These are phyloP conservation scores for Paracanthobrama guichenoti DNA, from an alignment of 2,113 vertebrate species.

Conservation along the genomic window DNA sequence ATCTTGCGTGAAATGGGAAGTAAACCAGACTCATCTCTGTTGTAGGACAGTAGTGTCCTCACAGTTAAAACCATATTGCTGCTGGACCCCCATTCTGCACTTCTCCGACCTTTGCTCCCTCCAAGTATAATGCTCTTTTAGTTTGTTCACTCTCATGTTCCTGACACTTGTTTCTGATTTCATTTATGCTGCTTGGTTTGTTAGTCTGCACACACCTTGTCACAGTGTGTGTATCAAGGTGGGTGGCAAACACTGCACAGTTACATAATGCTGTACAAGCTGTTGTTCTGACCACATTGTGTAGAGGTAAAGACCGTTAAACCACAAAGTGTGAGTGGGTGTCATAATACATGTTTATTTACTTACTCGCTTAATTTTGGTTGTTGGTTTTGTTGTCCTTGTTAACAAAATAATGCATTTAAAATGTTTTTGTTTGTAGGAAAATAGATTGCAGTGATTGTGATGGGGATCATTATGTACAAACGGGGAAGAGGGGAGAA, in stretches of 20 bases:
- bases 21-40: not conserved
- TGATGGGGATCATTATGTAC: not conserved
- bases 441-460: conserved; percentile 3
- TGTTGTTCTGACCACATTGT: conserved; percentile 3
- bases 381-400: not conserved
- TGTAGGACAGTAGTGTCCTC: not conserved
- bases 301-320: not conserved
- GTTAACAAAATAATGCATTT: not conserved
- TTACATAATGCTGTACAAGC: not conserved
- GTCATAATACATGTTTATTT: not conserved
- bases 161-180: not conserved
- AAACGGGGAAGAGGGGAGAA: not conserved
- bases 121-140: not conserved
- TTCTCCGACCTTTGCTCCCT: not conserved
- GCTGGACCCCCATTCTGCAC: not conserved
- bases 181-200: not conserved
- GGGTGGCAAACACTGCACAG: conserved; percentile 7
- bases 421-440: not conserved
- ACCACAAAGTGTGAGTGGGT: not conserved
- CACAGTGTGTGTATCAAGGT: not conserved
- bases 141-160: too few species aligned
- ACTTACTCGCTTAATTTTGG: not conserved
- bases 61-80: not conserved
- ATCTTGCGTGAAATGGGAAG: not conserved
- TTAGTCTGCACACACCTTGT: not conserved